Evolutionary conservation across 2,888 invertebrate genomes (phyloP), one percentile per base, ranked within the genome.

Genomic region (Diarsia dahlii): DNA sequence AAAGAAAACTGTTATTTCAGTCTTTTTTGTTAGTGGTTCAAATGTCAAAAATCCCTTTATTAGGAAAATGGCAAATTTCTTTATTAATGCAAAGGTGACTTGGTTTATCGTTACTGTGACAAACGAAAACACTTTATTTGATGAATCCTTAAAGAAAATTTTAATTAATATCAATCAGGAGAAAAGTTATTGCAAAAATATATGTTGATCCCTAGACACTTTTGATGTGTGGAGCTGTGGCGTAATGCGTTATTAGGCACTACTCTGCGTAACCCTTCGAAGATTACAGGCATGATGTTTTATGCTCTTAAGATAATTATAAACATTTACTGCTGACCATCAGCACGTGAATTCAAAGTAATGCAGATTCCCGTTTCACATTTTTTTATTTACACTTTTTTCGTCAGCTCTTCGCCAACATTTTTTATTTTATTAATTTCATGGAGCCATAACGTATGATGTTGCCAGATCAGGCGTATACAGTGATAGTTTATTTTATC

Each of bases 401-500:
- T 46, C n/a, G 8, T 13, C 28, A 18, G 20, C 34, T 39, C 46
- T 23, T 28, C n/a, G 15, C 23, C 34, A 23, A 62, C 1, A 20
- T 62, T 15, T 67, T 69, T 82, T 72, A 50, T 63, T 23, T 74
- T 71, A 79, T 79, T 81, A 84, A 84, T 84, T 84, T 71, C 56
- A 50, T 23, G 54, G 34, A 28, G 50, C 34, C 60, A 45, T 58
- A 66, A 75, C 69, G 70, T 23, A 66, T 65, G 72, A 56, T 60
- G 82, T 54, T 68, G 58, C 66, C 52, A 70, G 84, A 76, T 74
- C 72, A 80, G 72, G 81, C 66, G 70, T 66, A 54, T 54, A 70
- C 60, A 60, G 71, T 77, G 80, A 87, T 85, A 84, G 78, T 87
- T 84, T 81, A 85, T 83, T 85, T 87, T 85, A 87, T 85, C 81